A percentile compares a stretch with the other conserved stretches of the same genome.
Conservation (phyloP, 2,797 vertebrate species). For the Aeoliscus strigatus region DNA sequence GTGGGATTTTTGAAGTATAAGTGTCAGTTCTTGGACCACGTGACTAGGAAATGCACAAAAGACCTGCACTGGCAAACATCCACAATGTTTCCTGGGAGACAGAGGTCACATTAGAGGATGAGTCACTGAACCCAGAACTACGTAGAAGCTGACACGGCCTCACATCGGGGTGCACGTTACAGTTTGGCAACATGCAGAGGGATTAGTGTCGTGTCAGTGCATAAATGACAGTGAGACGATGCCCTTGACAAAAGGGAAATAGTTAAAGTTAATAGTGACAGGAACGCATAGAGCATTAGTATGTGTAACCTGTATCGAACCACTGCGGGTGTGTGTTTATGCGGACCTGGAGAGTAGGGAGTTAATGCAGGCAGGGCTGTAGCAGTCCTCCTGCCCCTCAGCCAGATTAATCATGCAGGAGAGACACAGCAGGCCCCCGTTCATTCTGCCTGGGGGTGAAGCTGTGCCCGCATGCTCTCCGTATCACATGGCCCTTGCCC, state of each 20-base stretch:
- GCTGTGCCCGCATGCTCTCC: constrained; percentile 87
- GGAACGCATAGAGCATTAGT: constrained; percentile 10
- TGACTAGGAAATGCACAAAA: constrained; percentile 54
- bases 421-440: constrained; percentile 90
- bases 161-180: constrained; percentile 27
- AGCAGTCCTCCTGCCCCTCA: constrained; percentile 91
- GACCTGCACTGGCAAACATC: constrained; percentile 50
- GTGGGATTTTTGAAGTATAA: constrained; percentile 38
- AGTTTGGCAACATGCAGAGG: constrained; percentile 28
- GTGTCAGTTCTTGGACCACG: constrained; percentile 53
- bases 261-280: constrained; percentile 41
- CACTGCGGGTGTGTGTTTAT: constrained; percentile 32
- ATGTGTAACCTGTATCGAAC: constrained; percentile 34
- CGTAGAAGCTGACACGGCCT: constrained; percentile 44
- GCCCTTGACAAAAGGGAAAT: constrained; percentile 45
- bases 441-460: constrained; percentile 87
- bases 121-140: constrained; percentile 54
- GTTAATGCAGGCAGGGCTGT: constrained; percentile 81
- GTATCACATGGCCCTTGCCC: constrained; percentile 86
- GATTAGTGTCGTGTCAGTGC: constrained; percentile 47
- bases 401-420: constrained; percentile 97
- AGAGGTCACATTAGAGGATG: constrained; percentile 65
- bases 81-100: constrained; percentile 64
- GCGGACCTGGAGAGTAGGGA: constrained; percentile 69
- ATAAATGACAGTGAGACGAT: constrained; percentile 31